Conservation (phyloP, 1,140 invertebrate species). For the Musca domestica region DNA sequence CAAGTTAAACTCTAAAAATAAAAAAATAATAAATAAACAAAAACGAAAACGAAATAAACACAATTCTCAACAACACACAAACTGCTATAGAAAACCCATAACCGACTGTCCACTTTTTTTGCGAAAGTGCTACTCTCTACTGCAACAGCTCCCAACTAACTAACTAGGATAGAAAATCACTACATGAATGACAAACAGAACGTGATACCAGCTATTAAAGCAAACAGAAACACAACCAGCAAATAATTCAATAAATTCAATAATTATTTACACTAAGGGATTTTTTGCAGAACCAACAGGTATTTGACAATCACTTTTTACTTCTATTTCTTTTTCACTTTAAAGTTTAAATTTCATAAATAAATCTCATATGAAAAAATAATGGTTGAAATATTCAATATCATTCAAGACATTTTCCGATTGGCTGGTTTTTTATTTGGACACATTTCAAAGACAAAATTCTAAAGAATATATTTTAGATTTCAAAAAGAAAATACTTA, state of each 20-base stretch:
- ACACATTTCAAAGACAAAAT: background rate
- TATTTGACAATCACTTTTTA: conserved; percentile 20
- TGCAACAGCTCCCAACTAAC: too few relatives aligned
- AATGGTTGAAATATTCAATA: background rate
- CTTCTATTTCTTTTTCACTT: background rate
- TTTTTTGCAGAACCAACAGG: conserved; percentile 49
- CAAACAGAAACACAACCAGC: conserved; percentile 31
- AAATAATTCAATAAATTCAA: conserved; percentile 21
- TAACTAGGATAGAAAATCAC: too few relatives aligned
- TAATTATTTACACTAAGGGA: conserved; percentile 40
- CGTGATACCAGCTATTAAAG: conserved; percentile 15
- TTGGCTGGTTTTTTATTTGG: background rate
- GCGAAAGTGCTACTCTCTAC: too few relatives aligned
- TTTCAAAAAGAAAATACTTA: background rate
- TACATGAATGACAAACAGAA: too few relatives aligned
- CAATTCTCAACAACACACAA: background rate
- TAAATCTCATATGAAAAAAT: too few relatives aligned
- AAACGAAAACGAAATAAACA: background rate
- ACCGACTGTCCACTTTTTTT: conserved; percentile 13
- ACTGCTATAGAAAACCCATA: background rate
- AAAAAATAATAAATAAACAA: background rate
- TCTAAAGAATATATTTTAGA: background rate
- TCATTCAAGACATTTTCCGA: background rate
- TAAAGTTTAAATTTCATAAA: too few relatives aligned
- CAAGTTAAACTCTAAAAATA: background rate